These are phyloP conservation scores for Epinephelus lanceolatus DNA, from an alignment of 2,113 vertebrate species.

Conservation along the genomic window DNA sequence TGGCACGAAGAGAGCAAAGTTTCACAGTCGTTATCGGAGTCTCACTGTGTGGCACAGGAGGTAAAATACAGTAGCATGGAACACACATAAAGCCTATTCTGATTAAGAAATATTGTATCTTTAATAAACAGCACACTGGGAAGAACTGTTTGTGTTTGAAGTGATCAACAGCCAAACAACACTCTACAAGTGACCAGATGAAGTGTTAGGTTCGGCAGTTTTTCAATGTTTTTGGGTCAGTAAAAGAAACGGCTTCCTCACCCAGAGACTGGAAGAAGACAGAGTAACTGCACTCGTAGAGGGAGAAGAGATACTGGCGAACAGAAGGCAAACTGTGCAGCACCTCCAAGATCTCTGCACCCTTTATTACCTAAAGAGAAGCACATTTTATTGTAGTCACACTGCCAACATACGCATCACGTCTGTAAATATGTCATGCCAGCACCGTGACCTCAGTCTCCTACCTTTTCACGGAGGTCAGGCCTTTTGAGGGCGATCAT, in stretches of 20 bases:
- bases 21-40: background rate
- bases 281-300: slow-evolving; percentile 95
- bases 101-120: background rate
- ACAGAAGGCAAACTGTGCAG: slow-evolving; percentile 93
- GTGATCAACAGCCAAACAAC: background rate
- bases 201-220: background rate
- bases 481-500: slow-evolving; percentile 98
- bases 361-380: slow-evolving; percentile 93
- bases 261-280: slow-evolving; percentile 97
- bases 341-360: slow-evolving; percentile 97
- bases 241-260: slow-evolving; percentile 76
- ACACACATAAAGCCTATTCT: background rate
- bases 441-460: background rate
- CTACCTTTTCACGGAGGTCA: slow-evolving; percentile 97
- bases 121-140: background rate
- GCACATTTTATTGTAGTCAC: background rate
- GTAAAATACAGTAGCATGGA: background rate
- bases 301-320: slow-evolving; percentile 97
- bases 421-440: background rate
- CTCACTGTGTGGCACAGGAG: background rate
- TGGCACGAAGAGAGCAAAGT: background rate
- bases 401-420: background rate
- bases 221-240: background rate
- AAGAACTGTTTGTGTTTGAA: background rate
- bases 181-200: background rate